Evolutionary conservation across 2,888 invertebrate species (phyloP), one percentile per base, ranked within the genome.

Genomic region (Mimas tiliae): DNA sequence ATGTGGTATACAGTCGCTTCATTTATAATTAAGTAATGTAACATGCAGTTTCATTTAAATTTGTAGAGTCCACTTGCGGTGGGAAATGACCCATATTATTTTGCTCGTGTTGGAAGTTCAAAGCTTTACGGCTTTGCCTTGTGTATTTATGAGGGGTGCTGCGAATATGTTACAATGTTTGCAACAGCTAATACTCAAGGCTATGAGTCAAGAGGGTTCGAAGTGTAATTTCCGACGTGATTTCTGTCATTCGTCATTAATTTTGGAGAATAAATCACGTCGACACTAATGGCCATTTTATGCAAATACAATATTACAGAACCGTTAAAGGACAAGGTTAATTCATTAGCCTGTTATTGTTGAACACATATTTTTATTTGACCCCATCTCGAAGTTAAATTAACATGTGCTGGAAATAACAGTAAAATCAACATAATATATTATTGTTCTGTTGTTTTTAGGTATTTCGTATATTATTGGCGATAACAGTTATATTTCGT

Each of bases 51-150:
- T 65, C 68, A 73, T 78, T 71, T 73, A 70, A 71, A 74, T 68
- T 68, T 66, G 70, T 42, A 12, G 68, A 71, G 71, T 74, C 69
- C 70, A 72, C 72, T 77, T 67, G 70, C 21, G 69, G 70, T 71
- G 68, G 69, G 72, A 78, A 77, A 77, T 76, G 70, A 77, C 74
- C 73, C 74, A 74, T 74, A 72, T 74, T 72, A 73, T 69, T 72
- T 66, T 69, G 69, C 65, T 51, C 67, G 50, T 66, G 68, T 45
- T 62, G n/a, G 58, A 52, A 65, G 58, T 69, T 65, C 64, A 48
- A 64, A 62, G 64, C 68, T 70, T 47, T 70, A 55, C 67, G 38
- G 69, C 62, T 58, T 68, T 74, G 70, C 67, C 69, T 71, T 68
- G 65, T 65, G 69, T 69, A 70, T 68, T 68, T 70, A 48, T 65